Percentiles rank a stretch among this genome's conserved stretches.
These are phyloP conservation scores for Psittacula cyanocephala DNA, from an alignment of 2,113 vertebrate species.

Conservation along the genomic window DNA sequence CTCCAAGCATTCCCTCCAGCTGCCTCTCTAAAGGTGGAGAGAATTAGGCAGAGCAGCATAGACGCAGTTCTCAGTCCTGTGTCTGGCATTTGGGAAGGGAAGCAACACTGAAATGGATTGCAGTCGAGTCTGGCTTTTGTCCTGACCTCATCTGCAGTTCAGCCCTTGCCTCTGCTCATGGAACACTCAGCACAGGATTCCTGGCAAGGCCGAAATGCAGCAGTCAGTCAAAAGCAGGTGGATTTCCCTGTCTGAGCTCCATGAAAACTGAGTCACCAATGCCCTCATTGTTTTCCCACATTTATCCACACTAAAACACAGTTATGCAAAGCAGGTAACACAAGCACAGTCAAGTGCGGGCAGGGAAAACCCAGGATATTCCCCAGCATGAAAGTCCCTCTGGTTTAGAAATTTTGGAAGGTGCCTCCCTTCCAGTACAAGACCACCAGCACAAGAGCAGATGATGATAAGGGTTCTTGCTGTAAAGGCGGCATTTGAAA, in stretches of 20 bases:
- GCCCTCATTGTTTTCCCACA: neutral
- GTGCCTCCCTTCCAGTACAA: neutral
- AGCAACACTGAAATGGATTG: neutral
- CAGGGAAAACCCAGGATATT: neutral
- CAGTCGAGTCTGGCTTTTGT: accelerated
- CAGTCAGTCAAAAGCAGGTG: neutral
- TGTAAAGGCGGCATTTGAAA: neutral
- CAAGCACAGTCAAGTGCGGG: neutral
- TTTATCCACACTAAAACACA: neutral
- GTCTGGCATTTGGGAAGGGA: neutral
- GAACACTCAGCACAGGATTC: neutral
- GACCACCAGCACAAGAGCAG: neutral
- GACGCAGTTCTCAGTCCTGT: neutral
- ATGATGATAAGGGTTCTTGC: neutral
- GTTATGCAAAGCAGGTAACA: constrained; percentile 25
- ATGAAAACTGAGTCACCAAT: neutral
- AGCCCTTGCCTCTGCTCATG: neutral
- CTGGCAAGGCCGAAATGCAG: neutral
- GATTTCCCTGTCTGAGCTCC: neutral
- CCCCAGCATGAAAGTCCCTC: neutral
- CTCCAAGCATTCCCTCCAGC: neutral
- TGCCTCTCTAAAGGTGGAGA: neutral
- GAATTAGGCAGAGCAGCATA: neutral
- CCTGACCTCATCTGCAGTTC: neutral
- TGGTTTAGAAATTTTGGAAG: neutral